Percentiles rank a stretch among this genome's conserved stretches.
Conservation (phyloP, 2,888 invertebrate species). For the Andrena marginata region DNA sequence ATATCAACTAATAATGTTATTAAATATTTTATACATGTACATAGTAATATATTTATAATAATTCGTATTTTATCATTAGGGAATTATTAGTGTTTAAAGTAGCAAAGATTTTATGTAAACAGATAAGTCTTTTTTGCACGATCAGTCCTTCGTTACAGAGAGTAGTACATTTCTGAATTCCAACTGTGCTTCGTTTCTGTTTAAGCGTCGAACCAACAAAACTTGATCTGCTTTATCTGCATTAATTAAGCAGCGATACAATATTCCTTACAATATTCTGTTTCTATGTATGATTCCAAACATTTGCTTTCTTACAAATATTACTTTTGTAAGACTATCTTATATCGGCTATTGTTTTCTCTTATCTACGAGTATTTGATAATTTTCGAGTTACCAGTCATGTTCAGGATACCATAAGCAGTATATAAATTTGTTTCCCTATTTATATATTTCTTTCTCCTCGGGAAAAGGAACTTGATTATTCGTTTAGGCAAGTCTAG, state of each 20-base stretch:
- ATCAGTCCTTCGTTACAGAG: constrained; percentile 59
- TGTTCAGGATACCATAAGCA: constrained; percentile 56
- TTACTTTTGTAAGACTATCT: constrained; percentile 44
- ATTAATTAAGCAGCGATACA: constrained; percentile 45
- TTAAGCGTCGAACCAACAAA: constrained; percentile 21
- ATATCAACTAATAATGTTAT: constrained; percentile 80
- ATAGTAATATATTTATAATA: constrained; percentile 78
- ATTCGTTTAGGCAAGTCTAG: constrained; percentile 58
- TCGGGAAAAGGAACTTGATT: constrained; percentile 57
- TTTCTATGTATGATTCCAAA: constrained; percentile 22
- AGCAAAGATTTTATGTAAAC: constrained; percentile 81
- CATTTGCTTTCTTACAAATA: constrained; percentile 42
- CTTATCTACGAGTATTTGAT: constrained; percentile 31
- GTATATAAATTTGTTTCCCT: constrained; percentile 40
- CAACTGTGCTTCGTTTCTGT: constrained; percentile 50
- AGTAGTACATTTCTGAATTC: constrained; percentile 43
- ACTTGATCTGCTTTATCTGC: constrained; percentile 1
- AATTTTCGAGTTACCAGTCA: constrained; percentile 45
- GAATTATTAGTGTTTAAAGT: constrained; percentile 75
- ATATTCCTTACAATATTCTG: constrained; percentile 30
- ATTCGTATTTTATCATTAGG: constrained; percentile 74
- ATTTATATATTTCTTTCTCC: constrained; percentile 45
- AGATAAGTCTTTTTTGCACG: constrained; percentile 70
- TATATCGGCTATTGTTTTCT: constrained; percentile 32
- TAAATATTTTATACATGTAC: constrained; percentile 82